phyloP scores from a whole-genome alignment of 2,888 invertebrate genomes.

The Mimachlamys varia region DNA sequence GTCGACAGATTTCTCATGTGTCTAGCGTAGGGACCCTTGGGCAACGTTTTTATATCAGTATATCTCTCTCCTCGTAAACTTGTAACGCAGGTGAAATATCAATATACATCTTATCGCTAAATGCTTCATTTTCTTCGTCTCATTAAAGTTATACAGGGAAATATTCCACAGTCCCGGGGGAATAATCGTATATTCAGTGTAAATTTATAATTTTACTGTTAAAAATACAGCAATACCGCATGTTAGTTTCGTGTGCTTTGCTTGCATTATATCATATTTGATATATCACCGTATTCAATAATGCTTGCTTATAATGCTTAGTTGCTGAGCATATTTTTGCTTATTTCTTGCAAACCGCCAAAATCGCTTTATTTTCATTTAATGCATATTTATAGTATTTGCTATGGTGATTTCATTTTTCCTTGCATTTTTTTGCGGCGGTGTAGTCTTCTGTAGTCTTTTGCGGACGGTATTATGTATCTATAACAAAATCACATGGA shows the following conservation, averaged over 20 bases:
- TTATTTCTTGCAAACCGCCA: not conserved
- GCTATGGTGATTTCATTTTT: too few species aligned
- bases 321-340: not conserved
- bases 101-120: not conserved
- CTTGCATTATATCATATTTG: not conserved
- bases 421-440: too few species aligned
- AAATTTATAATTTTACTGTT: not conserved
- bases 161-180: not conserved
- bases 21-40: not conserved
- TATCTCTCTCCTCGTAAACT: conserved; percentile 23
- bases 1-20: not conserved
- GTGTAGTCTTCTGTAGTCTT: too few species aligned
- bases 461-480: too few species aligned
- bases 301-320: not conserved
- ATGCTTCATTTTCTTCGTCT: conserved; percentile 1
- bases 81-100: conserved; percentile 18
- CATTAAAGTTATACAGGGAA: not conserved
- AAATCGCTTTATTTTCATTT: not conserved
- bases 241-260: not conserved
- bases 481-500: too few species aligned
- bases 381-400: too few species aligned
- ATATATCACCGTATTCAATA: not conserved
- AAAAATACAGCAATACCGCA: not conserved
- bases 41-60: not conserved
- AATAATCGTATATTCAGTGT: not conserved